Percentiles rank a stretch among this genome's conserved stretches.
Conservation (phyloP, 2,888 invertebrate genomes). For the Synergus gifuensis region DNA sequence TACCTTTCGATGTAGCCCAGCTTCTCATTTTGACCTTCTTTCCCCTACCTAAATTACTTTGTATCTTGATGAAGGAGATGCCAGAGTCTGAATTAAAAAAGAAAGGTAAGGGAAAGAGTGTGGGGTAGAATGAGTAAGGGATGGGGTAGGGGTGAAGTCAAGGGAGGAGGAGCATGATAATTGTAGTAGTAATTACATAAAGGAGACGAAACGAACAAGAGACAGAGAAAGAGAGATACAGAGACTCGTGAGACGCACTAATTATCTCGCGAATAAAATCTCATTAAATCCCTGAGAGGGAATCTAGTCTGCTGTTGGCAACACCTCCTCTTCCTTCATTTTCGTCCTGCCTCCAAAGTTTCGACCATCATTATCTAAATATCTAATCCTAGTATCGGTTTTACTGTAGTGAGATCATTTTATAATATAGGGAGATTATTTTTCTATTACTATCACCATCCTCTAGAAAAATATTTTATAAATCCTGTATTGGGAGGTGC, state of each 20-base stretch:
- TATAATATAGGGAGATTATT: background rate
- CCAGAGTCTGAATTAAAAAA: background rate
- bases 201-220: slow-evolving; percentile 56
- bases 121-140: slow-evolving; percentile 20
- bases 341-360: background rate
- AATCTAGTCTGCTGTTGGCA: slow-evolving; percentile 64
- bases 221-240: slow-evolving; percentile 50
- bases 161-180: slow-evolving; percentile 60
- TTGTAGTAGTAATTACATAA: slow-evolving; percentile 66
- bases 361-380: background rate
- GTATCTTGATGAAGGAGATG: background rate
- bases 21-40: background rate
- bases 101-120: background rate
- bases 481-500: background rate
- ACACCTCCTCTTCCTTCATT: slow-evolving; percentile 52
- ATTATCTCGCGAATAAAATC: slow-evolving; percentile 69
- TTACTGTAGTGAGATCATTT: background rate
- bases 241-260: slow-evolving; percentile 67
- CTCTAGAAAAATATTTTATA: background rate
- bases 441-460: background rate
- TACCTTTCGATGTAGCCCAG: background rate
- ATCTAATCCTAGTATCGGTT: background rate
- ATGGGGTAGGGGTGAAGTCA: slow-evolving; percentile 43
- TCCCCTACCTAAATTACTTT: background rate
- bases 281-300: slow-evolving; percentile 64